These are phyloP conservation scores for Pluvialis apricaria DNA, from an alignment of 2,113 vertebrate genomes.

Conservation along the genomic window DNA sequence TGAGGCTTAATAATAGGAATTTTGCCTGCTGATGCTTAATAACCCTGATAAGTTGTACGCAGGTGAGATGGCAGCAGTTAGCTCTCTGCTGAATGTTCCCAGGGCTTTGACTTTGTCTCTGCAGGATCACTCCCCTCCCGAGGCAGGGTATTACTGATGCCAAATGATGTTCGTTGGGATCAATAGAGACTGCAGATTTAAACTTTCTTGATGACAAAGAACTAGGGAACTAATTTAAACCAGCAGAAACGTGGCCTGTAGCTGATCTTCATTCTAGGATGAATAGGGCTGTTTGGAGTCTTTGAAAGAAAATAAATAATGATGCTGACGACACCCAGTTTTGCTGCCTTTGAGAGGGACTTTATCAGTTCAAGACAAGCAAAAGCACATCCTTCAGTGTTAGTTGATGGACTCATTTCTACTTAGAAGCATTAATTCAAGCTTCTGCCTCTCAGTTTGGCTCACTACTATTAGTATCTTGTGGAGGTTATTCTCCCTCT, in stretches of 20 bases:
- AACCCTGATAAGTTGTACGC: not conserved
- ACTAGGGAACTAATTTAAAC: not conserved
- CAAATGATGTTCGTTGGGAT: not conserved
- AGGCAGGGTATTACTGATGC: not conserved
- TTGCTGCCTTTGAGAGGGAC: not conserved
- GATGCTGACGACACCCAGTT: not conserved
- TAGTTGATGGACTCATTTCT: not conserved
- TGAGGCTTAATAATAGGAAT: not conserved
- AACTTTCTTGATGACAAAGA: not conserved
- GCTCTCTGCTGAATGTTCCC: not conserved
- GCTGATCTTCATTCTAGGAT: not conserved
- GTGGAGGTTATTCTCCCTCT: not conserved
- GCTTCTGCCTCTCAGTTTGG: not conserved
- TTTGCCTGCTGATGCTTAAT: not conserved
- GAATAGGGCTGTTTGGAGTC: not conserved
- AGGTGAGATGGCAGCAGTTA: not conserved
- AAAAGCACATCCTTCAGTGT: not conserved
- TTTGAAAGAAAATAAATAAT: not conserved
- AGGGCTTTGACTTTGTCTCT: not conserved
- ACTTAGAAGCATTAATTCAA: not conserved
- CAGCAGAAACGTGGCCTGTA: not conserved
- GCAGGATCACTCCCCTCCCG: rapidly evolving
- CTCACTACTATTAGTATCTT: not conserved
- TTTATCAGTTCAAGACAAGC: not conserved
- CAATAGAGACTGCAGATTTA: not conserved